Evolutionary conservation across 2,888 invertebrate species (phyloP).

Genomic region (Eupithecia inturbata): DNA sequence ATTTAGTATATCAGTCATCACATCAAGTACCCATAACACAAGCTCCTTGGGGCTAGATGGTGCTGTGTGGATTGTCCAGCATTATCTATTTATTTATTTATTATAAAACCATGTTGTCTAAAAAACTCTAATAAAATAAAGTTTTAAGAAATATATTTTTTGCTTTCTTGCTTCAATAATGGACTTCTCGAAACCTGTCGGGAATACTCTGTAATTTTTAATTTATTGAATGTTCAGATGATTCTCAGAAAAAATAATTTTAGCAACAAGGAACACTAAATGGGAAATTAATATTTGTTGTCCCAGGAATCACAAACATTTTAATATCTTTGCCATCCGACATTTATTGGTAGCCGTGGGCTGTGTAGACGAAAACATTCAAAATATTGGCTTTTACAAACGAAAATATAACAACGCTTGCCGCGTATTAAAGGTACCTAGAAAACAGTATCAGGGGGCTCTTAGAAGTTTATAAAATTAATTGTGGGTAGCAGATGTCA

Average conservation of each 20-base stretch:
- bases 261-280: neutral
- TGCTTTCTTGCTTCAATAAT: too few relatives aligned
- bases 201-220: too few relatives aligned
- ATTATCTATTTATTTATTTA: too few relatives aligned
- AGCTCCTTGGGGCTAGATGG: too few relatives aligned
- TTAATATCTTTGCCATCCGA: neutral
- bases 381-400: neutral
- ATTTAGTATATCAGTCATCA: too few relatives aligned
- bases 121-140: too few relatives aligned
- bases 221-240: neutral
- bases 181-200: neutral
- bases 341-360: conserved; percentile 1
- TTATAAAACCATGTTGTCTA: too few relatives aligned
- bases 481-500: neutral
- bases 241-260: neutral
- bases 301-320: neutral
- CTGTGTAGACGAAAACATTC: neutral
- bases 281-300: neutral
- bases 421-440: neutral
- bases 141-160: too few relatives aligned
- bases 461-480: neutral
- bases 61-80: too few relatives aligned
- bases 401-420: neutral
- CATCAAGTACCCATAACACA: too few relatives aligned
- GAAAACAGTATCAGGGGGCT: neutral